These are phyloP conservation scores for Hydroisotoma schaefferi DNA, from an alignment of 2,888 invertebrate species.

Conservation along the genomic window DNA sequence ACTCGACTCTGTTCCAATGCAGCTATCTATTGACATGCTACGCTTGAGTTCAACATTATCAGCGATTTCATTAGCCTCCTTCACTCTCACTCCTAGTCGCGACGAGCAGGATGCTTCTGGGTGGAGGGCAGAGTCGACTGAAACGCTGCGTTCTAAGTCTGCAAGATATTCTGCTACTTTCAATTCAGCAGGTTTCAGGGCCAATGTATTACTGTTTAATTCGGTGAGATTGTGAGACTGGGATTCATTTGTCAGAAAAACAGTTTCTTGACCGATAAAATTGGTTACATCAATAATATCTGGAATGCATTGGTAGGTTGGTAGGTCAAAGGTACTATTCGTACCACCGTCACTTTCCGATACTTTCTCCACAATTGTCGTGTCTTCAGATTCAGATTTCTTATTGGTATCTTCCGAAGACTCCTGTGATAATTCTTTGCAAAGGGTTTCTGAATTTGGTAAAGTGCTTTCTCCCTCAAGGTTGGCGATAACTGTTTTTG, in stretches of 20 bases:
- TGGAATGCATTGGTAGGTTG: conserved; percentile 7
- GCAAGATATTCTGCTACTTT: conserved; percentile 21
- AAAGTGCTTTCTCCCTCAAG: too few relatives aligned
- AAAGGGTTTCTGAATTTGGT: too few relatives aligned
- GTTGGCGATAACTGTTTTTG: too few relatives aligned
- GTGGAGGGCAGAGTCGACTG: not conserved
- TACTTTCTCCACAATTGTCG: too few relatives aligned
- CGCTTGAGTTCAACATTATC: conserved; percentile 15
- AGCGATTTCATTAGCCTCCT: not conserved
- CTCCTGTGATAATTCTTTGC: too few relatives aligned
- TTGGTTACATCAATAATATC: conserved; percentile 9
- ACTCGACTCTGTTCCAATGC: conserved; percentile 45
- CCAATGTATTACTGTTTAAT: not conserved
- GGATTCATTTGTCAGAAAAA: not conserved
- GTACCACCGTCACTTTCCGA: too few relatives aligned
- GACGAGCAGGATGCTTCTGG: not conserved
- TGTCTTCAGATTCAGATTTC: too few relatives aligned
- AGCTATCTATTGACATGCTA: conserved; percentile 40
- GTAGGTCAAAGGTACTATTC: not conserved
- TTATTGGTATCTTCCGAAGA: too few relatives aligned
- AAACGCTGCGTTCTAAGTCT: conserved; percentile 8
- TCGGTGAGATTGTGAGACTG: not conserved
- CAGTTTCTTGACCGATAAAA: not conserved
- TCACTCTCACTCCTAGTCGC: not conserved
- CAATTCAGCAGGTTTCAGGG: not conserved